A percentile compares a stretch with the other conserved stretches of the same genome.
Evolutionary conservation across 1,140 invertebrate genomes (phyloP).

Genomic region (Spodoptera frugiperda): DNA sequence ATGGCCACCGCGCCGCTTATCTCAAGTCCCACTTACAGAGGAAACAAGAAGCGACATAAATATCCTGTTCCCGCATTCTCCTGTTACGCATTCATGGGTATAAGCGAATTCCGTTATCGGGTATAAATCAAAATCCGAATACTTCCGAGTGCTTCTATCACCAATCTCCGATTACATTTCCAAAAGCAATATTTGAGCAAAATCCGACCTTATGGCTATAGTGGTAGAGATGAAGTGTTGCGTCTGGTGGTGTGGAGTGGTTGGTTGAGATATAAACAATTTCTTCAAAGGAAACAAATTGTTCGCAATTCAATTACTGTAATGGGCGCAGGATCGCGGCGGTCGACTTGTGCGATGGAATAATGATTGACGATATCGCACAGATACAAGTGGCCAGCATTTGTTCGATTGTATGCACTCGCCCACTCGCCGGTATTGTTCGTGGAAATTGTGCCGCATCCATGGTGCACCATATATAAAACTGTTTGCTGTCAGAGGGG

Average conservation of each 20-base stretch:
- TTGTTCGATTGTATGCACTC: slow-evolving; percentile 18
- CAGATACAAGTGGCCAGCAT: slow-evolving; percentile 2
- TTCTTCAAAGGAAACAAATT: slow-evolving; percentile 63
- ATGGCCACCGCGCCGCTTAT: slow-evolving; percentile 9
- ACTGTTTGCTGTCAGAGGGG: too few relatives aligned
- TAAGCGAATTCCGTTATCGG: slow-evolving; percentile 52
- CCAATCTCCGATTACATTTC: neutral
- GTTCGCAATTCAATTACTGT: slow-evolving; percentile 63
- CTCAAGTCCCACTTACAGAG: slow-evolving; percentile 32
- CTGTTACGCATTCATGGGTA: slow-evolving; percentile 36
- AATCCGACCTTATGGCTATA: slow-evolving; percentile 31
- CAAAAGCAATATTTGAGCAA: neutral
- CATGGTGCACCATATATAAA: too few relatives aligned
- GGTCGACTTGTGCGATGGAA: slow-evolving; percentile 15
- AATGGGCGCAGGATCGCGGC: slow-evolving; percentile 51
- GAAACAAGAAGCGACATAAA: slow-evolving; percentile 41
- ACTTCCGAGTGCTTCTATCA: slow-evolving; percentile 28
- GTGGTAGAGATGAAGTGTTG: neutral
- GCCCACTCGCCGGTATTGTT: slow-evolving; percentile 1
- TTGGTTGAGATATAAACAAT: slow-evolving; percentile 54
- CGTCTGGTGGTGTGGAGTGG: slow-evolving; percentile 33
- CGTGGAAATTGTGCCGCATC: neutral
- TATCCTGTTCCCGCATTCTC: slow-evolving; percentile 22
- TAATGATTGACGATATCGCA: slow-evolving; percentile 35
- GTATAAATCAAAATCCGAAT: slow-evolving; percentile 66